Percentiles rank a stretch among this genome's conserved stretches.
Conservation (phyloP, 2,113 vertebrate species). For the Poecilia latipinna region DNA sequence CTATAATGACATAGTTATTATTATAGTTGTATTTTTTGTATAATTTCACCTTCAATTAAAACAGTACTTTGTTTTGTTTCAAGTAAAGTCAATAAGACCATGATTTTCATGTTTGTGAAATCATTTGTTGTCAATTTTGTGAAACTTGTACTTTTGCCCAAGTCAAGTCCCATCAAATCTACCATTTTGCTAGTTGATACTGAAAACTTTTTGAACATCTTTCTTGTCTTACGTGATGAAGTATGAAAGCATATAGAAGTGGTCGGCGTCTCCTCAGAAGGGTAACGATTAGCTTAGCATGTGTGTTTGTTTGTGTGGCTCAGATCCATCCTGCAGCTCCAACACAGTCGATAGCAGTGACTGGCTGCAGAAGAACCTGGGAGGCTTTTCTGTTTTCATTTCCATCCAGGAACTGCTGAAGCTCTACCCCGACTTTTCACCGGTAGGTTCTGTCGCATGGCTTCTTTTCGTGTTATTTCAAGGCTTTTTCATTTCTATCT, state of each 20-base stretch:
- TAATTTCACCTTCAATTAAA: no score
- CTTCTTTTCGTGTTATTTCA: no score
- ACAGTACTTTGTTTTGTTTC: no score
- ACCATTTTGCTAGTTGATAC: not conserved
- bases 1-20: no score
- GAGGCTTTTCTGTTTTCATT: slow-evolving; percentile 58
- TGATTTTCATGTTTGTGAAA: no score
- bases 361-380: slow-evolving; percentile 76
- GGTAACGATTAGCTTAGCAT: not conserved
- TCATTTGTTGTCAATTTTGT: no score
- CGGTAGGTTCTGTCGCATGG: slow-evolving; percentile 43
- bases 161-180: no score
- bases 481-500: not conserved
- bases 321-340: slow-evolving; percentile 64
- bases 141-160: no score
- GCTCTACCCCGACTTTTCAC: slow-evolving; percentile 55
- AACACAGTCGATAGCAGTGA: slow-evolving; percentile 43
- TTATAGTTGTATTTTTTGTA: no score
- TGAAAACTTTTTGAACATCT: not conserved
- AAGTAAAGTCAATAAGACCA: no score
- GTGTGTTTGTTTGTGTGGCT: not conserved
- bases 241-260: not conserved
- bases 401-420: slow-evolving; percentile 51
- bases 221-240: not conserved
- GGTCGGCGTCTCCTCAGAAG: not conserved